A percentile compares a stretch with the other conserved stretches of the same genome.
Conservation (phyloP, 2,113 vertebrate genomes). For the Crotalus horridus region DNA sequence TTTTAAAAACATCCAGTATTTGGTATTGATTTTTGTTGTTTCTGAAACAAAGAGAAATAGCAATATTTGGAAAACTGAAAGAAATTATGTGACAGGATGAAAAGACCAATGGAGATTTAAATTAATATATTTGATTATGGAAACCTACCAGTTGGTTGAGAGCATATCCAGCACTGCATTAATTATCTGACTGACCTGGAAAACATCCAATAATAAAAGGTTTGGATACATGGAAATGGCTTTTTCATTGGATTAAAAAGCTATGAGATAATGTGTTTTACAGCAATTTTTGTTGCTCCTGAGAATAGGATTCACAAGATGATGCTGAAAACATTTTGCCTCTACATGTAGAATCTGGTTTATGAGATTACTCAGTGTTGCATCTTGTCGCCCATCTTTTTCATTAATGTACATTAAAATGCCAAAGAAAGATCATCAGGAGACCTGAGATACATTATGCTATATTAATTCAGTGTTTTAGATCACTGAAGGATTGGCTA, state of each 20-base stretch:
- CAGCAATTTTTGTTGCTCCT: background rate
- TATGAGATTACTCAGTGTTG: background rate
- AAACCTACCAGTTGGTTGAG: constrained; percentile 28
- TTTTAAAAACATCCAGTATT: constrained; percentile 30
- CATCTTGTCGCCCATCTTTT: background rate
- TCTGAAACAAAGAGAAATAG: constrained; percentile 34
- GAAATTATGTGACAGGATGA: constrained; percentile 6
- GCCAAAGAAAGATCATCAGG: background rate
- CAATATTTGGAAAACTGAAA: constrained; percentile 34
- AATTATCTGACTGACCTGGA: background rate
- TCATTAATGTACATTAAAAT: background rate
- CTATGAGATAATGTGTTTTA: background rate
- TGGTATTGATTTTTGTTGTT: constrained; percentile 25
- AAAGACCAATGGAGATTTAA: constrained; percentile 40
- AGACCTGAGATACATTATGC: background rate
- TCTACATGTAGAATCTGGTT: background rate
- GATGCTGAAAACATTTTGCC: background rate
- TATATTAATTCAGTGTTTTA: background rate
- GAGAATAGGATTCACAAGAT: background rate
- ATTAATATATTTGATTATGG: constrained; percentile 41
- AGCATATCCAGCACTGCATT: constrained; percentile 3
- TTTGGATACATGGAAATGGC: background rate
- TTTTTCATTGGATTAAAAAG: background rate
- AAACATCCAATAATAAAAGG: background rate
- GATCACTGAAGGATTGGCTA: background rate